phyloP scores from a whole-genome alignment of 2,888 invertebrate genomes.

The Zeuzera pyrina region DNA sequence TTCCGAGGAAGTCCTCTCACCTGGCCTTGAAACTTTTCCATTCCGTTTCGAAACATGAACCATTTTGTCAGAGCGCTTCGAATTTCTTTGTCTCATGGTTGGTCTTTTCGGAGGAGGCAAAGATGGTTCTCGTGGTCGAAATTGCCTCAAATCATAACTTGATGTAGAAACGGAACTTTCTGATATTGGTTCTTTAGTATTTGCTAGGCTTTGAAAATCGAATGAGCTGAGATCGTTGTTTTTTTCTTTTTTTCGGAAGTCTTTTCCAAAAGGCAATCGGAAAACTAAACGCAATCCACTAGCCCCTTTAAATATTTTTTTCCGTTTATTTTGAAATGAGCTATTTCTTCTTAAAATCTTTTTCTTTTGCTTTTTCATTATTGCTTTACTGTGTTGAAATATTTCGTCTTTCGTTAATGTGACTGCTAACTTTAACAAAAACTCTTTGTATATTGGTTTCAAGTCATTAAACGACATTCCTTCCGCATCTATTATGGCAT shows the following conservation, averaged over 20 bases:
- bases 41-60: constrained; percentile 54
- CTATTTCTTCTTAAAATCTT: constrained; percentile 75
- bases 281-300: constrained; percentile 77
- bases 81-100: constrained; percentile 48
- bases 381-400: constrained; percentile 90
- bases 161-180: constrained; percentile 76
- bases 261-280: constrained; percentile 71
- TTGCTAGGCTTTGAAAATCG: constrained; percentile 30
- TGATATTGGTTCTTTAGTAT: constrained; percentile 43
- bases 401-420: constrained; percentile 94
- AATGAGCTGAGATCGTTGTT: constrained; percentile 28
- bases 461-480: constrained; percentile 95
- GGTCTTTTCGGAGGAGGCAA: constrained; percentile 54
- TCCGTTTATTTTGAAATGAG: constrained; percentile 70
- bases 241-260: constrained; percentile 42
- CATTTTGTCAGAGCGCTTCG: constrained; percentile 53
- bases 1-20: constrained; percentile 75
- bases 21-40: constrained; percentile 63
- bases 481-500: constrained; percentile 90
- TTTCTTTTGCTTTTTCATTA: constrained; percentile 88
- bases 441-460: constrained; percentile 93
- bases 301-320: constrained; percentile 74
- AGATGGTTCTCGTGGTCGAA: constrained; percentile 70
- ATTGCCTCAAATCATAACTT: constrained; percentile 76
- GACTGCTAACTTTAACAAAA: constrained; percentile 87